Base-by-base conservation (phyloP, 2,888 invertebrate species). In the Dasypolia templi region DNA sequence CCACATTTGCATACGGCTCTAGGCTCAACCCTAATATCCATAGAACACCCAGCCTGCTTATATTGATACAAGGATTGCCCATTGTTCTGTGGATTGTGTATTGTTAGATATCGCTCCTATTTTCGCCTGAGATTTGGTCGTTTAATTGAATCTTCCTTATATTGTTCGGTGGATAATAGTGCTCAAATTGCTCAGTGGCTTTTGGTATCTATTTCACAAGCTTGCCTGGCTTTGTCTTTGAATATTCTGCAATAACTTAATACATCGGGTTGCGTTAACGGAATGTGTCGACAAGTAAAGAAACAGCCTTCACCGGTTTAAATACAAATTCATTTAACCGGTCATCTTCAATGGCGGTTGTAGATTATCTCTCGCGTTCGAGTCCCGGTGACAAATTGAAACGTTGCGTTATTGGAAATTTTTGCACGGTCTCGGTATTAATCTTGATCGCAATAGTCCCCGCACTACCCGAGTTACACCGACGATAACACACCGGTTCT, bases 41-140 rank as follows among this genome's bases (percentile, higher is more conserved):
- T 84, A 83, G 85, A 85, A 87, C 88, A 86, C 88, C 87, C 87
- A 86, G 83, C 77, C 78, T 79, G 87, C 84, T 86, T 89, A 88
- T 91, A 93, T 93, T 91, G 92, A 93, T 91, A 92, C 92, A 90
- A 91, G 91, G 90, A 91, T 91, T 88, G 90, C 79, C 93, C 88
- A 94, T 95, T 95, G 95, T 94, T 92, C 89, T 79, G 85, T 86
- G 89, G 89, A 92, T 93, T 91, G 91, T 92, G 90, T 90, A 92
- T 92, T 92, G 92, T 94, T 89, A 89, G 87, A 85, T 86, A 88
- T 88, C 88, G 87, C 86, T 88, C 85, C 91, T 89, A 92, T 93
- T 93, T 93, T 93, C 91, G 87, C 86, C 86, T 86, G 86, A 83
- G 86, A 86, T 89, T 89, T 88, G 87, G 88, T 86, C 89, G 88